Percentiles rank a stretch among this genome's conserved stretches.
phyloP scores from a whole-genome alignment of 2,888 invertebrate genomes.

The Choristoneura rosaceana region DNA sequence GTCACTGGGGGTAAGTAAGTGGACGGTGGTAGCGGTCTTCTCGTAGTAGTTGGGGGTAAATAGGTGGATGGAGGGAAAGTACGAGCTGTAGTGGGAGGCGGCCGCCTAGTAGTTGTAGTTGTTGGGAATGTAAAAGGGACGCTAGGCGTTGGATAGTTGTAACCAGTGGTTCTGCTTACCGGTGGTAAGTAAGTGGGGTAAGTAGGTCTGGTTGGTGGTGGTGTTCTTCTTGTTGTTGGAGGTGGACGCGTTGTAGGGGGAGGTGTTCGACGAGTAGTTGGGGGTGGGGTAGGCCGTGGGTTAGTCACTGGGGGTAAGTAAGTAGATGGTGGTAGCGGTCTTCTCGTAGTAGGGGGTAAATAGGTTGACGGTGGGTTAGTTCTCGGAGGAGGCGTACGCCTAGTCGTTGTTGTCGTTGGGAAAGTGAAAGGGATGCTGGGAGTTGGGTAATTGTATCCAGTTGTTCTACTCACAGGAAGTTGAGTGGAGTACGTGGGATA shows the following conservation, averaged over 20 bases:
- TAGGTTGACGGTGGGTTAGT: constrained; percentile 40
- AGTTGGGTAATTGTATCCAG: constrained; percentile 62
- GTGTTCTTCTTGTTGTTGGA: constrained; percentile 47
- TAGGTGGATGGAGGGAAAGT: constrained; percentile 38
- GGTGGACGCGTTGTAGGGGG: constrained; percentile 49
- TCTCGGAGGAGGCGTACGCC: constrained; percentile 38
- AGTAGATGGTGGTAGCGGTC: constrained; percentile 42
- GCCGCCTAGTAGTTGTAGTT: constrained; percentile 50
- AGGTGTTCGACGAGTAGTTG: constrained; percentile 47
- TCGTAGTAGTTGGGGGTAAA: constrained; percentile 30
- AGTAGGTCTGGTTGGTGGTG: constrained; percentile 43
- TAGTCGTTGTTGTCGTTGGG: constrained; percentile 50
- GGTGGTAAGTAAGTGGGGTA: constrained; percentile 48
- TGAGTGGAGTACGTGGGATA: constrained; percentile 26
- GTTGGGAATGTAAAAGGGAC: constrained; percentile 62
- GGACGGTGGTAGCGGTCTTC: constrained; percentile 25
- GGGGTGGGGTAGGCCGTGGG: constrained; percentile 48
- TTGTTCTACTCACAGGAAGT: constrained; percentile 48
- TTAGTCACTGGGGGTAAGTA: constrained; percentile 45
- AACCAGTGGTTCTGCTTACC: constrained; percentile 60
- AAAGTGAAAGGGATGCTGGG: constrained; percentile 52
- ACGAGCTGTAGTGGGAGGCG: constrained; percentile 41
- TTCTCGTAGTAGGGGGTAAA: constrained; percentile 27
- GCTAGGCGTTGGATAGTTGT: constrained; percentile 62
- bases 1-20: constrained; percentile 43